Evolutionary conservation across 2,113 vertebrate species (phyloP).

Genomic region (Pygoscelis antarcticus): DNA sequence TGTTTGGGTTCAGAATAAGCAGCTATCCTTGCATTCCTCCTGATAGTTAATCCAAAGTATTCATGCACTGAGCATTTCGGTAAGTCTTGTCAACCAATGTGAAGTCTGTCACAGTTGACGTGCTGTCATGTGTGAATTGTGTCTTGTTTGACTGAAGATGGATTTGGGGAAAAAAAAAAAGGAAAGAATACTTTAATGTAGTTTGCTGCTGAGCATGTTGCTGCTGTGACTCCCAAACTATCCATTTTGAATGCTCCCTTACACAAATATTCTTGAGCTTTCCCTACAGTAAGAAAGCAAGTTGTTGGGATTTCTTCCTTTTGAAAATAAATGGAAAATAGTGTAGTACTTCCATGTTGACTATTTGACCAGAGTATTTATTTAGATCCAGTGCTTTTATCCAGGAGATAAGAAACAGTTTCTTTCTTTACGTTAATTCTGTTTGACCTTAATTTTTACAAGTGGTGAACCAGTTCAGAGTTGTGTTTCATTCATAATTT

Average conservation of each 20-base stretch:
- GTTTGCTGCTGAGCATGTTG: neutral
- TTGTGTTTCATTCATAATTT: neutral
- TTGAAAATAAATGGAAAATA: neutral
- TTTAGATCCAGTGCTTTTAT: neutral
- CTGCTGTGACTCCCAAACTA: neutral
- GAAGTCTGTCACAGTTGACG: neutral
- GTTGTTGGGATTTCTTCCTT: neutral
- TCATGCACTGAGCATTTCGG: neutral
- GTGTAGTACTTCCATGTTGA: neutral
- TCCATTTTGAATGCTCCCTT: neutral
- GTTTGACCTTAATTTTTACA: neutral
- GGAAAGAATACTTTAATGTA: neutral
- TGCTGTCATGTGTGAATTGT: neutral
- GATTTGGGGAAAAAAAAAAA: neutral
- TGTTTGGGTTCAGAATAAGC: neutral
- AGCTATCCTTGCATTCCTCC: neutral
- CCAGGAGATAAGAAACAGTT: neutral
- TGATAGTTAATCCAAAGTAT: neutral
- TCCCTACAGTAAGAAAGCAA: neutral
- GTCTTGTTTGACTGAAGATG: neutral
- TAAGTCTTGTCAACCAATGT: neutral
- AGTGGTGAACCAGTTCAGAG: neutral
- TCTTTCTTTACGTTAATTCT: neutral
- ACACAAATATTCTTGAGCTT: neutral
- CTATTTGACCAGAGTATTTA: neutral